Percentiles rank a stretch among this genome's conserved stretches.
Evolutionary conservation across 2,888 invertebrate species (phyloP).

Genomic region (Dioctria rufipes): DNA sequence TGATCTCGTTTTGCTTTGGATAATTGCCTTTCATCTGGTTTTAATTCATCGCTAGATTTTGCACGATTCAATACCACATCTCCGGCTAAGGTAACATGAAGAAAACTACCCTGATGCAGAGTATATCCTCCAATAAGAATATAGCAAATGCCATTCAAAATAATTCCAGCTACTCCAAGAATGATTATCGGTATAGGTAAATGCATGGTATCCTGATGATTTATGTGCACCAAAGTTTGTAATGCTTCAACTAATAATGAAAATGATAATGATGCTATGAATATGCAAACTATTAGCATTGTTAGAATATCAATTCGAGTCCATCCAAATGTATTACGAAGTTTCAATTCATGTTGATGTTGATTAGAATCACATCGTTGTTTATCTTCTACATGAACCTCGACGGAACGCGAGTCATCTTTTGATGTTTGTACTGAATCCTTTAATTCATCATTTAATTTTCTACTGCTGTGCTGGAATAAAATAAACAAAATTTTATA

Average conservation of each 20-base stretch:
- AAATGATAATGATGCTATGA: constrained; percentile 87
- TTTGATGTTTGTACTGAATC: constrained; percentile 24
- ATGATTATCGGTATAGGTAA: constrained; percentile 82
- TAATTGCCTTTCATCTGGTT: constrained; percentile 71
- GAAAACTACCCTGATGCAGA: constrained; percentile 80
- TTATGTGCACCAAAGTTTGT: constrained; percentile 84
- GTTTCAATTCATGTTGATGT: constrained; percentile 72
- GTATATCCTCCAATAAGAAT: constrained; percentile 86
- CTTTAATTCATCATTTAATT: constrained; percentile 1
- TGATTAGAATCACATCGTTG: background rate
- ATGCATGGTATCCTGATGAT: constrained; percentile 81
- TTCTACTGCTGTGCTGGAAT: constrained; percentile 69
- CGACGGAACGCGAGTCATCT: constrained; percentile 52
- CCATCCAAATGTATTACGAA: constrained; percentile 94
- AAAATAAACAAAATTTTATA: no score
- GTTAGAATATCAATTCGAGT: constrained; percentile 91
- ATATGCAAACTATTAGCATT: constrained; percentile 85
- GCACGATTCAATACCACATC: constrained; percentile 76
- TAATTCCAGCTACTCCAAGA: constrained; percentile 80
- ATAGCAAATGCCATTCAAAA: constrained; percentile 85
- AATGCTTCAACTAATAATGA: constrained; percentile 86
- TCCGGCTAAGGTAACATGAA: constrained; percentile 77
- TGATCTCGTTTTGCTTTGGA: constrained; percentile 70
- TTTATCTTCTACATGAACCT: constrained; percentile 45
- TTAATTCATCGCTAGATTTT: constrained; percentile 66